phyloP scores from a whole-genome alignment of 2,113 vertebrate genomes.

The Todiramphus saurophagus region DNA sequence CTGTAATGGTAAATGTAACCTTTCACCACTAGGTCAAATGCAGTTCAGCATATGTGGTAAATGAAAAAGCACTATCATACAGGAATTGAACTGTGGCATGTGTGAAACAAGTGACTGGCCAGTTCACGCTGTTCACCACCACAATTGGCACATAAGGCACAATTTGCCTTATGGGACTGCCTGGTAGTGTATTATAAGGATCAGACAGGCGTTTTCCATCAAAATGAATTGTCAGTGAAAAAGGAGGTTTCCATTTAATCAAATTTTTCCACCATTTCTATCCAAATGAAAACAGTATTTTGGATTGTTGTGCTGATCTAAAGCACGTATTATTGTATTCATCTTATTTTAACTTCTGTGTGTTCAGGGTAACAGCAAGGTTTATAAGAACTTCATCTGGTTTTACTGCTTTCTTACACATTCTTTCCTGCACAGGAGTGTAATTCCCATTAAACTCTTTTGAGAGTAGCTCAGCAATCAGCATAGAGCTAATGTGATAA shows the following conservation, averaged over 20 bases:
- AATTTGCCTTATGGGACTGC: background rate
- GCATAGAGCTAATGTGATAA: background rate
- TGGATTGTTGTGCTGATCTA: background rate
- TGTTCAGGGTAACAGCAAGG: background rate
- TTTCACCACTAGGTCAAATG: slow-evolving; percentile 53
- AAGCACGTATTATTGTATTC: background rate
- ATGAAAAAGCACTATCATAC: slow-evolving; percentile 6
- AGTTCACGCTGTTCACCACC: background rate
- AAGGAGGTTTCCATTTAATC: slow-evolving; percentile 56
- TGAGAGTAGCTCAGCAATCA: background rate
- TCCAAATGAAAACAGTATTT: slow-evolving; percentile 48
- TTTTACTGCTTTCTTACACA: background rate
- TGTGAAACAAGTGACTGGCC: background rate
- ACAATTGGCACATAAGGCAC: background rate
- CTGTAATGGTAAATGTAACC: slow-evolving; percentile 63
- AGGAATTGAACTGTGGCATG: background rate
- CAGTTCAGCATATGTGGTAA: slow-evolving; percentile 49
- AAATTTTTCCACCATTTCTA: slow-evolving; percentile 34
- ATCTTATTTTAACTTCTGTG: background rate
- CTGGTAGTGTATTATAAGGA: background rate
- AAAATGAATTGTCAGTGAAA: slow-evolving; percentile 36
- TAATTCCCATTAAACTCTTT: background rate
- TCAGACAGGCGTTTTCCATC: slow-evolving; percentile 3
- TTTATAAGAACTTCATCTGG: background rate
- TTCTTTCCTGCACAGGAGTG: background rate